Conservation (phyloP, 64 coral and sea anemone genomes). For the Stylophora pistillata region DNA sequence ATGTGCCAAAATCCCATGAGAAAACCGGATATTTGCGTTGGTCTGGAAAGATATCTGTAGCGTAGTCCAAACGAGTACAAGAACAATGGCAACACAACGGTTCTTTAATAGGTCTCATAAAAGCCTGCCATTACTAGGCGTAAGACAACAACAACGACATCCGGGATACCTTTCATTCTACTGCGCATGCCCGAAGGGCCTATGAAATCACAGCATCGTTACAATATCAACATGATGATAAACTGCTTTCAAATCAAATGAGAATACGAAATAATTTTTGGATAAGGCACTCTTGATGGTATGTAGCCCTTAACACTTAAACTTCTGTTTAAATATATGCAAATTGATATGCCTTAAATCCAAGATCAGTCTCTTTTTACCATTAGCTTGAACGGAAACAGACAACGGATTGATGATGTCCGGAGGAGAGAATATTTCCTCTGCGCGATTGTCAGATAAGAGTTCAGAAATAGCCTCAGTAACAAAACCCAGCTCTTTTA, state of each 20-base stretch:
- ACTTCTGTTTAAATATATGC: no score
- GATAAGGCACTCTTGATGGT: neutral
- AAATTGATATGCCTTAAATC: constrained; percentile 44
- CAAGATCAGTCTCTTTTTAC: constrained; percentile 37
- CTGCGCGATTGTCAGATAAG: neutral
- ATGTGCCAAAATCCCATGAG: neutral
- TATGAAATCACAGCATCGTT: no score
- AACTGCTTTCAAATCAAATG: constrained; percentile 44
- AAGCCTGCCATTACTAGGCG: no score
- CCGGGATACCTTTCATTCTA: no score
- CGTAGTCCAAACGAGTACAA: no score
- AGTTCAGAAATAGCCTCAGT: neutral
- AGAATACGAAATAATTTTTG: neutral
- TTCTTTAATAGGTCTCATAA: no score
- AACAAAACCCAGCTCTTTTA: constrained; percentile 45
- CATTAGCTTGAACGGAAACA: constrained; percentile 27
- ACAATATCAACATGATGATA: constrained; percentile 51
- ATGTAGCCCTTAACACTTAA: neutral
- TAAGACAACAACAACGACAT: no score
- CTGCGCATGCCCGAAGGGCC: no score
- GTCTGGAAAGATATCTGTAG: constrained; percentile 44
- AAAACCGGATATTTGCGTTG: constrained; percentile 28
- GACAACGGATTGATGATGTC: constrained; percentile 22
- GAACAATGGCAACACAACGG: no score
- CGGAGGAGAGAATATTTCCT: neutral